Percentiles rank a stretch among this genome's conserved stretches.
Conservation (phyloP, 2,113 vertebrate genomes). For the Lycocorax pyrrhopterus region DNA sequence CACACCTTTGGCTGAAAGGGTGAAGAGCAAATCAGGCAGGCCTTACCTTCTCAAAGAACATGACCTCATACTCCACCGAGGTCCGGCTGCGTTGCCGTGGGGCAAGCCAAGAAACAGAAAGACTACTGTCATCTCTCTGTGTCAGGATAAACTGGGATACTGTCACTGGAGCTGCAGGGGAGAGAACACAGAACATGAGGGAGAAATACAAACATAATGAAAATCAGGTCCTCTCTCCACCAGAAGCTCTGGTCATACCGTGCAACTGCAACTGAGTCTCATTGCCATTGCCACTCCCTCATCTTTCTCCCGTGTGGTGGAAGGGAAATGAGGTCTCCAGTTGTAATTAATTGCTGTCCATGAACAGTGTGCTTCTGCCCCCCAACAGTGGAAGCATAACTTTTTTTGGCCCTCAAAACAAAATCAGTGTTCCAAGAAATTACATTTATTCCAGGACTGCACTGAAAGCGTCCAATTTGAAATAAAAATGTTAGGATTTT, state of each 20-base stretch:
- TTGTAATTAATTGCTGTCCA: not conserved
- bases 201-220: not conserved
- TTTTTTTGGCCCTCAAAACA: not conserved
- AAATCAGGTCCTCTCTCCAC: not conserved
- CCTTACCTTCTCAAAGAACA: slow-evolving; percentile 68
- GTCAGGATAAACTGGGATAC: slow-evolving; percentile 6
- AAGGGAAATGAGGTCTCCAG: not conserved
- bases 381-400: not conserved
- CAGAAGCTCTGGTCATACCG: not conserved
- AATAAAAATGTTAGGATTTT: not conserved
- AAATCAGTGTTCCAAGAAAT: not conserved
- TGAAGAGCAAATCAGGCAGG: not conserved
- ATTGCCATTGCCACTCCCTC: not conserved
- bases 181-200: not conserved
- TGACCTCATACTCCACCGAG: slow-evolving; percentile 63
- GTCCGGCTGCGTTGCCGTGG: slow-evolving; percentile 45
- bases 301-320: not conserved
- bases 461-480: not conserved
- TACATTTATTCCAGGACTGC: not conserved
- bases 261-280: slow-evolving; percentile 25
- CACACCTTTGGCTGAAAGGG: not conserved
- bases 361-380: not conserved
- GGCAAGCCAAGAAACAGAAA: slow-evolving; percentile 64
- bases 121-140: slow-evolving; percentile 61
- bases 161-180: slow-evolving; percentile 40